A percentile compares a stretch with the other conserved stretches of the same genome.
These are phyloP conservation scores for Meloidogyne chitwoodi DNA, from an alignment of 1,140 invertebrate species.

Conservation along the genomic window DNA sequence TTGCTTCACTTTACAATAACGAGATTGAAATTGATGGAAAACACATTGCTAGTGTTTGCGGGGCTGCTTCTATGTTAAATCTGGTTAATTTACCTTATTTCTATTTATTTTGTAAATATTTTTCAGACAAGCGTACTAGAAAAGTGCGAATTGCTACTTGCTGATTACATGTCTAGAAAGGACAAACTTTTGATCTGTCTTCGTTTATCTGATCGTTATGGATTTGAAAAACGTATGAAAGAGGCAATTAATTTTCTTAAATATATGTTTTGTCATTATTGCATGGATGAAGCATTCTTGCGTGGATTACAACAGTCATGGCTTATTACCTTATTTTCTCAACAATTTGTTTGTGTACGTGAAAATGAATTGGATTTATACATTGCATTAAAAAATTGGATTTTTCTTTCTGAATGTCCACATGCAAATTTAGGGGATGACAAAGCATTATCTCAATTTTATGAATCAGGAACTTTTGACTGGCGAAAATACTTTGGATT, in stretches of 20 bases:
- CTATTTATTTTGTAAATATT: neutral
- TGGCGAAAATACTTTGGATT: neutral
- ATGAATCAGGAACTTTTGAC: neutral
- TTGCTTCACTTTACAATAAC: slow-evolving; percentile 32
- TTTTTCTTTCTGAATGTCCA: neutral
- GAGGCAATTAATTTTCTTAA: slow-evolving; percentile 8
- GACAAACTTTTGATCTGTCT: slow-evolving; percentile 22
- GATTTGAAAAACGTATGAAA: neutral
- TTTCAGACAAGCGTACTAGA: slow-evolving; percentile 20
- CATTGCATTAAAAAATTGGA: slow-evolving; percentile 18
- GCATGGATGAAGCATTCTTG: slow-evolving; percentile 6
- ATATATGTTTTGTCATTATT: slow-evolving; percentile 18
- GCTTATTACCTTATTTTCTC: slow-evolving; percentile 11
- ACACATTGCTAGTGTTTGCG: slow-evolving; percentile 26
- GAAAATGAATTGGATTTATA: slow-evolving; percentile 33
- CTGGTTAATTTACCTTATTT: slow-evolving; percentile 8
- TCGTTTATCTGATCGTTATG: slow-evolving; percentile 18
- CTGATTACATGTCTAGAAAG: slow-evolving; percentile 2
- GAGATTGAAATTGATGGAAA: slow-evolving; percentile 30
- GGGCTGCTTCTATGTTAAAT: slow-evolving; percentile 25
- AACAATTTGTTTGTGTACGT: slow-evolving; percentile 14
- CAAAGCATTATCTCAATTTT: neutral
- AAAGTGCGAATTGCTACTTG: slow-evolving; percentile 21
- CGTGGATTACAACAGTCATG: slow-evolving; percentile 17
- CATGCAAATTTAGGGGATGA: neutral